Percentiles rank a stretch among this genome's conserved stretches.
Evolutionary conservation across 2,888 invertebrate species (phyloP).

Genomic region (Panopea generosa): DNA sequence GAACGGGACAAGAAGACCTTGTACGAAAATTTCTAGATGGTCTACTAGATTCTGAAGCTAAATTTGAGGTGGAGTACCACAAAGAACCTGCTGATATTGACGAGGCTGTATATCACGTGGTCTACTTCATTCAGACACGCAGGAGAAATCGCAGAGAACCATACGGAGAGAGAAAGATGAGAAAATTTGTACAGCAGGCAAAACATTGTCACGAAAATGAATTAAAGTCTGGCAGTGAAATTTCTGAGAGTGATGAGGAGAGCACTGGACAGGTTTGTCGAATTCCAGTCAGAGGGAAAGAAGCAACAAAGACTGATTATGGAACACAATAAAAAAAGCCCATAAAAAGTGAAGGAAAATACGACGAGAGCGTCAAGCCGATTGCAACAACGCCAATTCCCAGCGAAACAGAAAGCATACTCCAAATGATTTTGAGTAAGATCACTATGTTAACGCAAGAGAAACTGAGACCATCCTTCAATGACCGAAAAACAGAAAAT

Average conservation of each 20-base stretch:
- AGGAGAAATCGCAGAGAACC: not conserved
- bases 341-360: not conserved
- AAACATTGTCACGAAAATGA: not conserved
- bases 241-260: not conserved
- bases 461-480: too few relatives aligned
- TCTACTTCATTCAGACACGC: not conserved
- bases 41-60: conserved; percentile 24
- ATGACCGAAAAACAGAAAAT: not conserved
- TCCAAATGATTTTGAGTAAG: not conserved
- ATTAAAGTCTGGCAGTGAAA: too few relatives aligned
- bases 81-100: conserved; percentile 28
- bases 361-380: not conserved
- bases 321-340: not conserved
- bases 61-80: conserved; percentile 30
- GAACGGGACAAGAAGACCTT: conserved; percentile 39
- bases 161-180: not conserved
- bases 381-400: not conserved
- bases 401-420: not conserved
- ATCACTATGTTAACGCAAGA: not conserved
- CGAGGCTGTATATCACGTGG: conserved; percentile 26
- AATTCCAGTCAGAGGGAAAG: not conserved
- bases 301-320: not conserved
- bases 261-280: not conserved
- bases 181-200: not conserved
- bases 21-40: conserved; percentile 35